phyloP scores from a whole-genome alignment of 2,797 vertebrate genomes.

The Pygocentrus nattereri region DNA sequence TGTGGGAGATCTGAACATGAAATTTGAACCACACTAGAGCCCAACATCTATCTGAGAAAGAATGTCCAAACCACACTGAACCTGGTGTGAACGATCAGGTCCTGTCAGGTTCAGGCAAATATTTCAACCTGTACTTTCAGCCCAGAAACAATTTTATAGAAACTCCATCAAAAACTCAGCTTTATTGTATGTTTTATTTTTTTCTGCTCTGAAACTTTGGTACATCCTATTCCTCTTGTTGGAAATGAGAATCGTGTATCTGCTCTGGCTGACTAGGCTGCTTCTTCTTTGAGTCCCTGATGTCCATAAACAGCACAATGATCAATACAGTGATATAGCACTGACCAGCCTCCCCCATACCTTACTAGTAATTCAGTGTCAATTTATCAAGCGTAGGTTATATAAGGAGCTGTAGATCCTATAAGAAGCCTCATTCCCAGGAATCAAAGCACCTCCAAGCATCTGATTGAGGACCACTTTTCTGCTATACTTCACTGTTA shows the following conservation, averaged over 20 bases:
- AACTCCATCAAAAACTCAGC: background rate
- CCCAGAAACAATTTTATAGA: background rate
- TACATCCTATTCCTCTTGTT: slow-evolving; percentile 1
- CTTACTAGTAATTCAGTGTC: slow-evolving; percentile 52
- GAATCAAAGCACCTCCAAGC: slow-evolving; percentile 27
- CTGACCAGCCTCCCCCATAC: slow-evolving; percentile 38
- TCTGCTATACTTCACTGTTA: slow-evolving; percentile 41
- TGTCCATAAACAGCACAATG: slow-evolving; percentile 51
- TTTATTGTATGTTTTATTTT: background rate
- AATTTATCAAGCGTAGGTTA: slow-evolving; percentile 41
- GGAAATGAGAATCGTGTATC: slow-evolving; percentile 37
- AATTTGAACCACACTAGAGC: background rate
- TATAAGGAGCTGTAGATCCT: slow-evolving; percentile 38
- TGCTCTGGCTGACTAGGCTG: slow-evolving; percentile 50
- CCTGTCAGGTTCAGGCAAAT: background rate
- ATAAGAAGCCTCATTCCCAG: slow-evolving; percentile 25
- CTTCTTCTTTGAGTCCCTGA: slow-evolving; percentile 26
- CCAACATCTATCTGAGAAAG: background rate
- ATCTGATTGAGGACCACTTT: slow-evolving; percentile 26
- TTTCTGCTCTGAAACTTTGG: background rate
- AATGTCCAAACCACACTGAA: background rate
- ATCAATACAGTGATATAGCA: slow-evolving; percentile 59
- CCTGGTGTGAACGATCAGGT: background rate
- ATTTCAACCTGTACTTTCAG: background rate
- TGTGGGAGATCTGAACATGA: background rate